phyloP scores from a whole-genome alignment of 2,113 vertebrate species.

The Cyanoderma ruficeps region DNA sequence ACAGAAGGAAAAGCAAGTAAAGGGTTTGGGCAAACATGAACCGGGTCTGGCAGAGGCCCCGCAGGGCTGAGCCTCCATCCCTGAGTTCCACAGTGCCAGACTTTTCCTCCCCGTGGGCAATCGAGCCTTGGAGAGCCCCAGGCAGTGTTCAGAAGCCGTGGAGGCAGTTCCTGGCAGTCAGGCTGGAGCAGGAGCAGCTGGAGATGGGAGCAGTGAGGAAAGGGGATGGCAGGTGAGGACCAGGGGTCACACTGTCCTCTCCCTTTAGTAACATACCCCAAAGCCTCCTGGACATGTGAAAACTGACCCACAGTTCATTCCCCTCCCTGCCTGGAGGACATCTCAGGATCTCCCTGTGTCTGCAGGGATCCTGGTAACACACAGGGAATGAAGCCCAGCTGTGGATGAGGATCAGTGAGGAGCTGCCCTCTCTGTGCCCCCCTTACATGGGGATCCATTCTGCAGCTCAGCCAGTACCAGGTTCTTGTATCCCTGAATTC shows the following conservation, averaged over 20 bases:
- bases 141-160: background rate
- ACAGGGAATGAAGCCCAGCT: rapidly evolving
- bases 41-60: background rate
- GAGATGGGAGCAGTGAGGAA: background rate
- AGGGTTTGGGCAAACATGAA: background rate
- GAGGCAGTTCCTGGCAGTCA: background rate
- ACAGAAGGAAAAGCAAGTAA: background rate
- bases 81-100: background rate
- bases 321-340: background rate
- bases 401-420: rapidly evolving
- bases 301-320: background rate
- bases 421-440: background rate
- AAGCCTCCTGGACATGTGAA: background rate
- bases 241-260: background rate
- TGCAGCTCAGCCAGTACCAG: background rate
- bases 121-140: rapidly evolving
- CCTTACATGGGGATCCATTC: rapidly evolving
- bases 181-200: background rate
- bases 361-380: rapidly evolving
- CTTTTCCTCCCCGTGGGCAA: too few relatives aligned
- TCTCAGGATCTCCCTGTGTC: rapidly evolving
- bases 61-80: background rate
- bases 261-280: rapidly evolving
- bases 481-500: rapidly evolving
- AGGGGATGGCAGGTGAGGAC: rapidly evolving